phyloP scores from a whole-genome alignment of 2,888 invertebrate species.

The Theodoxus fluviatilis region DNA sequence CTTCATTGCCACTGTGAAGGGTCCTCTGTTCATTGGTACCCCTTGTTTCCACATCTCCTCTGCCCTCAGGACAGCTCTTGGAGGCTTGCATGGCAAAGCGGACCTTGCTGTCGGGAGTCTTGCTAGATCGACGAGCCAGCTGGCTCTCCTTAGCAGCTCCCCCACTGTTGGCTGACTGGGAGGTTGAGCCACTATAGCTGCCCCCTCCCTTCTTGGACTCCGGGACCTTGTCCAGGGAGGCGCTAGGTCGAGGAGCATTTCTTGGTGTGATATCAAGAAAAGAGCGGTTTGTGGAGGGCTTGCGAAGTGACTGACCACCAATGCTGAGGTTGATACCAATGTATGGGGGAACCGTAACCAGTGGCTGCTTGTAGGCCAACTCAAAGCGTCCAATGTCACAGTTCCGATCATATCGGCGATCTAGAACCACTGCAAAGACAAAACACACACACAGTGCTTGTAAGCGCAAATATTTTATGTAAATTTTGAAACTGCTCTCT shows the following conservation, averaged over 20 bases:
- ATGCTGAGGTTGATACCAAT: conserved; percentile 63
- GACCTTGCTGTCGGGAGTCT: conserved; percentile 10
- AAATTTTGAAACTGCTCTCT: not conserved
- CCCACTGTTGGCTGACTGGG: conserved; percentile 25
- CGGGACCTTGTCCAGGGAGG: conserved; percentile 10
- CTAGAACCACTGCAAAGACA: conserved; percentile 62
- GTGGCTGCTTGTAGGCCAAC: conserved; percentile 61
- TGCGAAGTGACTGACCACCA: conserved; percentile 51
- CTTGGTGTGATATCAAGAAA: too few species aligned
- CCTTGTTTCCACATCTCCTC: too few species aligned
- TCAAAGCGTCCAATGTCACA: conserved; percentile 65
- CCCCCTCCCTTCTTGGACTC: conserved; percentile 15
- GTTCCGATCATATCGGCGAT: conserved; percentile 61
- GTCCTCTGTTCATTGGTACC: too few species aligned
- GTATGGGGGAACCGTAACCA: conserved; percentile 64
- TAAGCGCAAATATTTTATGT: not conserved
- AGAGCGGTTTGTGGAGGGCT: too few species aligned
- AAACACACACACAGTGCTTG: not conserved
- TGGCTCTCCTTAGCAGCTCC: too few species aligned
- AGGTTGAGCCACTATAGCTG: conserved; percentile 14
- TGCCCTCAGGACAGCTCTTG: too few species aligned
- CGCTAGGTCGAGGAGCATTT: conserved; percentile 14
- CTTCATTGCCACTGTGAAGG: too few species aligned
- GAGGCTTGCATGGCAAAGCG: not conserved
- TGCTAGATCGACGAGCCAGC: too few species aligned